A percentile compares a stretch with the other conserved stretches of the same genome.
Evolutionary conservation across 2,113 vertebrate species (phyloP).

Genomic region (Panurus biarmicus): DNA sequence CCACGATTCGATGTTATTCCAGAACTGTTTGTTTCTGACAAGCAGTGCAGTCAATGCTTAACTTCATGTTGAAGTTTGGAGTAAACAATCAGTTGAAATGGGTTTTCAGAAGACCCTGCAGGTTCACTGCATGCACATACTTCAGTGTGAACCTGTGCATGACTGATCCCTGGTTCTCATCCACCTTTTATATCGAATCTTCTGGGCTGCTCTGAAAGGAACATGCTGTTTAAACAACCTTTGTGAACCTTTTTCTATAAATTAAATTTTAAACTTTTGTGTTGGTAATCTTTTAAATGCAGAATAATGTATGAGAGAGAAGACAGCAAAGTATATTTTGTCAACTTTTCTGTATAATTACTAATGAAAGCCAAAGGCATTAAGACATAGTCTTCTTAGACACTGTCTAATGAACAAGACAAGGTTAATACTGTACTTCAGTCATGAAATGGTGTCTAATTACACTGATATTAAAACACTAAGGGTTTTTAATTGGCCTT

Average conservation of each 20-base stretch:
- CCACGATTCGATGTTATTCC: not conserved
- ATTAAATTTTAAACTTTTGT: not conserved
- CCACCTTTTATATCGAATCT: not conserved
- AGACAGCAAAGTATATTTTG: not conserved
- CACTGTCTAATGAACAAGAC: not conserved
- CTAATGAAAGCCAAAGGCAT: not conserved
- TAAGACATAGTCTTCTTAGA: not conserved
- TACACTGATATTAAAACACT: not conserved
- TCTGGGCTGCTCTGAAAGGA: not conserved
- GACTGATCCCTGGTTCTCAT: not conserved
- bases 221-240: not conserved
- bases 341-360: not conserved
- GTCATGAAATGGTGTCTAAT: not conserved
- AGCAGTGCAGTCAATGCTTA: not conserved
- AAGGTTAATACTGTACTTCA: not conserved
- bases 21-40: constrained; percentile 28
- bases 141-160: not conserved
- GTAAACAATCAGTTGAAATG: not conserved
- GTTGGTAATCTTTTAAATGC: not conserved
- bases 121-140: not conserved
- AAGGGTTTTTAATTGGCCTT: not conserved
- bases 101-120: not conserved
- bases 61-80: not conserved
- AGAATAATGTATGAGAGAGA: not conserved
- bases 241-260: not conserved